A percentile compares a stretch with the other conserved stretches of the same genome.
phyloP scores from a whole-genome alignment of 2,888 invertebrate genomes.

The Chrysopilus asiliformis region DNA sequence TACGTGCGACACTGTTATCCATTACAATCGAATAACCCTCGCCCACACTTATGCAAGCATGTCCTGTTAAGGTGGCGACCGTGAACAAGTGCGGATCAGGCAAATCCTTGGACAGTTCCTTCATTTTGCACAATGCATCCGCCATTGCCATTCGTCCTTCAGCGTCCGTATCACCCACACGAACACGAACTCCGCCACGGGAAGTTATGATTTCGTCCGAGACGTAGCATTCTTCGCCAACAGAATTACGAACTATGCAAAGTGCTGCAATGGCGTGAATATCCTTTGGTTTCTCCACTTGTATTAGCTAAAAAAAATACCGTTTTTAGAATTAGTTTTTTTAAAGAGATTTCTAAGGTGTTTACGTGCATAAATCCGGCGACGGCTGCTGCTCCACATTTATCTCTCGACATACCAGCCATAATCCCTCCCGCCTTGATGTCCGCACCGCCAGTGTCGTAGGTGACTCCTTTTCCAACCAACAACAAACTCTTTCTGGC shows the following conservation, averaged over 20 bases:
- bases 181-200: constrained; percentile 67
- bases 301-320: constrained; percentile 32
- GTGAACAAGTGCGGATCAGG: constrained; percentile 76
- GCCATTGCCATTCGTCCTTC: constrained; percentile 92
- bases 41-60: constrained; percentile 57
- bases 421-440: constrained; percentile 69
- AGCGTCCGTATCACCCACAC: constrained; percentile 89
- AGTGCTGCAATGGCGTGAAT: constrained; percentile 70
- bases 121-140: constrained; percentile 68
- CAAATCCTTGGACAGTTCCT: constrained; percentile 49
- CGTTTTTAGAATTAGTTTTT: too few species aligned
- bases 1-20: constrained; percentile 62
- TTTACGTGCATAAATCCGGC: constrained; percentile 80
- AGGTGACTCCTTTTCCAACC: constrained; percentile 88
- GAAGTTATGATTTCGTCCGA: constrained; percentile 80
- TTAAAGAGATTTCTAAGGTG: too few species aligned
- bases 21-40: constrained; percentile 60
- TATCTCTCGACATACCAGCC: constrained; percentile 86
- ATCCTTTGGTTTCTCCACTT: constrained; percentile 45
- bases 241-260: constrained; percentile 79
- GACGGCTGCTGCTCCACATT: constrained; percentile 87
- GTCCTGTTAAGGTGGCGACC: constrained; percentile 81
- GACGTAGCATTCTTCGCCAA: constrained; percentile 79
- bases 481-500: constrained; percentile 60
- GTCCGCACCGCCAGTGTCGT: constrained; percentile 76